Base-by-base conservation (phyloP, 1,140 invertebrate species). In the Bombus sylvicola region DNA sequence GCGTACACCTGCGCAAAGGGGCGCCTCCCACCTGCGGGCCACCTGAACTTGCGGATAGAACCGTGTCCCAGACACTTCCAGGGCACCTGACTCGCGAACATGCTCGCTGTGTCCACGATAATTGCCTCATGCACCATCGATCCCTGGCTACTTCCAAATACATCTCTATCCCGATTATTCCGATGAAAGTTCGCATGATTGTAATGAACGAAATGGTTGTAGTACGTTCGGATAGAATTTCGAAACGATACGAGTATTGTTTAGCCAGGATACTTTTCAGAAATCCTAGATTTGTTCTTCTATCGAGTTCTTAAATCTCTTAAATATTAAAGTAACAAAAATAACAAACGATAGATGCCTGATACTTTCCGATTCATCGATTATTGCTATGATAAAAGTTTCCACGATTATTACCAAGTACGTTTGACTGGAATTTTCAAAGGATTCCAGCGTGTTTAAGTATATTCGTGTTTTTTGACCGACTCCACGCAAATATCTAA, bases 1-100 rank as follows among this genome's bases (percentile, higher is more conserved):
- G 22, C 34, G 89, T 90, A 90, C 93, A 94, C 92, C 93, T 93
- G 93, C 92, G 78, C 85, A 47, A 59, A 82, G 76, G 87, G 83
- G 86, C 83, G 82, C 89, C 92, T 92, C 91, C 90, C 93, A 93
- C 90, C 93, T 94, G 93, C 92, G 85, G 72, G 88, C 59, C 93
- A 93, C 91, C 93, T 93, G 92, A 94, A 90, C 84, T 79, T n/a
- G 62, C 72, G 22, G 82, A 90, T 72, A 87, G 82, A 84, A 78
- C 68, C 37, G 77, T 81, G 69, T 81, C 81, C 73, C 85, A 43
- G 81, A 72, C 62, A 87, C 78, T 89, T 85, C 75, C 73, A 34
- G 68, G 80, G 89, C 92, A 93, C 89, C 92, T 93, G 92, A 92
- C 77, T 66, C 80, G 79, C 80, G 41, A 41, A 39, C 71, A 41